A percentile compares a stretch with the other conserved stretches of the same genome.
phyloP scores from a whole-genome alignment of 2,797 vertebrate genomes.

The Thunnus albacares region DNA sequence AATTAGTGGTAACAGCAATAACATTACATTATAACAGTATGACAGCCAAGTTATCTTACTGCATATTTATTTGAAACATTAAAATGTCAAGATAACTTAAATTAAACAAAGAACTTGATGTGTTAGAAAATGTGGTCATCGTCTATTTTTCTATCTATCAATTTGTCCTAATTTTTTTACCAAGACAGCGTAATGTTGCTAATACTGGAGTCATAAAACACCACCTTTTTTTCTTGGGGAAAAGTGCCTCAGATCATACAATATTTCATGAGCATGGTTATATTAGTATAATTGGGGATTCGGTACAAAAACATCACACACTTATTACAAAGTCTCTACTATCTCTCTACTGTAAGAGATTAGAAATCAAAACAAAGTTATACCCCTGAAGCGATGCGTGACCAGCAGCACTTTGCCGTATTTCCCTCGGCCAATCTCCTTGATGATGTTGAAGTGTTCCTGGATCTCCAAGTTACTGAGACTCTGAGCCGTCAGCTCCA shows the following conservation, averaged over 20 bases:
- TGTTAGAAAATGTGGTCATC: background rate
- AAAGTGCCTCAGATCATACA: background rate
- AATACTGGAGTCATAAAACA: background rate
- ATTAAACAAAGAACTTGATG: background rate
- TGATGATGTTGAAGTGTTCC: slow-evolving; percentile 87
- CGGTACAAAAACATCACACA: background rate
- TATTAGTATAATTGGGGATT: background rate
- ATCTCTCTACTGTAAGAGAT: background rate
- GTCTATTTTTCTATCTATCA: background rate
- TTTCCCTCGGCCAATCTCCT: slow-evolving; percentile 88
- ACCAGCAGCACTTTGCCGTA: slow-evolving; percentile 88
- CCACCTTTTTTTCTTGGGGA: background rate
- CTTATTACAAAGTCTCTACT: no score
- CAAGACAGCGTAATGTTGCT: background rate
- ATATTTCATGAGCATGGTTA: background rate
- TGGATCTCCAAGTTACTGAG: slow-evolving; percentile 84
- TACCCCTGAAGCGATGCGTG: slow-evolving; percentile 87
- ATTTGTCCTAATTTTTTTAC: background rate
- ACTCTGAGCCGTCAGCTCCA: slow-evolving; percentile 87
- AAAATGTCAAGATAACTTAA: no score
- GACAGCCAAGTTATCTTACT: no score
- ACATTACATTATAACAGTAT: background rate
- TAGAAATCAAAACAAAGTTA: background rate
- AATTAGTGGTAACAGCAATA: background rate
- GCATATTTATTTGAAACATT: no score